These are phyloP conservation scores for Manis crassicaudata DNA, from an alignment of 2,797 vertebrate species.

Conservation along the genomic window DNA sequence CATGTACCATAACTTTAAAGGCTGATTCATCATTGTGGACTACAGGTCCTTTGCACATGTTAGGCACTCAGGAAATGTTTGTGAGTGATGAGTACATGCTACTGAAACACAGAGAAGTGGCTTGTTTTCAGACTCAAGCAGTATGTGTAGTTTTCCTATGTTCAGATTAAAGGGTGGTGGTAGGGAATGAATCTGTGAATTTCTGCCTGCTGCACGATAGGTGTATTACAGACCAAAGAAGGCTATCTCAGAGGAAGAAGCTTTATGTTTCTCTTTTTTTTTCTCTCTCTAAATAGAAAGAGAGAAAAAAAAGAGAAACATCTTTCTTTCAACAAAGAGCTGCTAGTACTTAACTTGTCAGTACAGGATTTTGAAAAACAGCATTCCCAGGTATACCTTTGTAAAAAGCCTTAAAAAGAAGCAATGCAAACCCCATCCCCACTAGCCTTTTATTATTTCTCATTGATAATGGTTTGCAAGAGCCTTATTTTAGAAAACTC, in stretches of 20 bases:
- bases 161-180: conserved; percentile 21
- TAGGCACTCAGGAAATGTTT: not conserved
- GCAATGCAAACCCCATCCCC: conserved; percentile 59
- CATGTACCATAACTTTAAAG: not conserved
- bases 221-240: conserved; percentile 51
- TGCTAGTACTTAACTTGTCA: conserved; percentile 76
- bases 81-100: not conserved
- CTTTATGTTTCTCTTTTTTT: not conserved
- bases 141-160: not conserved
- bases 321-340: conserved; percentile 69
- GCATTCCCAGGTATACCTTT: conserved; percentile 71
- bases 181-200: conserved; percentile 36
- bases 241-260: conserved; percentile 63
- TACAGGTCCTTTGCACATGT: not conserved
- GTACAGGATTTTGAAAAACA: conserved; percentile 75
- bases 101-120: not conserved
- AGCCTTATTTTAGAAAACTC: conserved; percentile 68
- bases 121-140: not conserved
- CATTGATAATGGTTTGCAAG: conserved; percentile 67
- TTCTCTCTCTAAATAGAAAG: conserved; percentile 48
- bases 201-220: conserved; percentile 26
- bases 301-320: conserved; percentile 67
- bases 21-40: not conserved
- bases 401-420: conserved; percentile 71
- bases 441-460: conserved; percentile 72